Percentiles rank a stretch among this genome's conserved stretches.
Conservation (phyloP, 2,113 vertebrate species). For the Climacteris rufus region DNA sequence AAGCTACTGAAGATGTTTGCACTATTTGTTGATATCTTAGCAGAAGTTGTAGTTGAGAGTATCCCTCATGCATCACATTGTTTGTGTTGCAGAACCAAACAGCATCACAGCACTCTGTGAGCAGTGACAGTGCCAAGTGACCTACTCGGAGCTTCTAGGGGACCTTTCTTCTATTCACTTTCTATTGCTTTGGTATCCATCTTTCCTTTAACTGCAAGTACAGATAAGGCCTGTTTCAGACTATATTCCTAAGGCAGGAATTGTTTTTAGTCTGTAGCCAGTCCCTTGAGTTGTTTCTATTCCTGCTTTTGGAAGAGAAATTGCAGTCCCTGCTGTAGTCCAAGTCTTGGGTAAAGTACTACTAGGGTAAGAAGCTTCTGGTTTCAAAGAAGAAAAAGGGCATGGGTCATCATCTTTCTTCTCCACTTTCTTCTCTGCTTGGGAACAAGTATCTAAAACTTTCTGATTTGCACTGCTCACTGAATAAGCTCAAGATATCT, state of each 20-base stretch:
- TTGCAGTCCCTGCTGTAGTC: background rate
- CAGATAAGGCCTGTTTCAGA: background rate
- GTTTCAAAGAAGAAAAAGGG: background rate
- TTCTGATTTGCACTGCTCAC: background rate
- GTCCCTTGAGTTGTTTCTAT: background rate
- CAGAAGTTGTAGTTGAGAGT: background rate
- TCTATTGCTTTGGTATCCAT: background rate
- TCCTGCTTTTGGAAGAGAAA: background rate
- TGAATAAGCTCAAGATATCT: background rate
- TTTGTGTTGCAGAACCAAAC: background rate
- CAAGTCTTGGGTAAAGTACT: background rate
- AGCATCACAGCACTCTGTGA: background rate
- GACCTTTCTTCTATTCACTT: background rate
- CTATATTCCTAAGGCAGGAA: background rate
- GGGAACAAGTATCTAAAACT: background rate
- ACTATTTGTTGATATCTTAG: background rate
- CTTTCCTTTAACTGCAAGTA: background rate
- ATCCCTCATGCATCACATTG: background rate
- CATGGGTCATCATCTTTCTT: background rate
- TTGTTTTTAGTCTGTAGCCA: background rate
- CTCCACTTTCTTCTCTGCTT: background rate
- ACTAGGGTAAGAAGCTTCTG: background rate
- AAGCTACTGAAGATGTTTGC: background rate
- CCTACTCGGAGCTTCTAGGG: background rate
- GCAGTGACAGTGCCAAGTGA: background rate